Evolutionary conservation across 1,140 invertebrate species (phyloP), one percentile per base, ranked within the genome.

Genomic region (Melanaphis sacchari): DNA sequence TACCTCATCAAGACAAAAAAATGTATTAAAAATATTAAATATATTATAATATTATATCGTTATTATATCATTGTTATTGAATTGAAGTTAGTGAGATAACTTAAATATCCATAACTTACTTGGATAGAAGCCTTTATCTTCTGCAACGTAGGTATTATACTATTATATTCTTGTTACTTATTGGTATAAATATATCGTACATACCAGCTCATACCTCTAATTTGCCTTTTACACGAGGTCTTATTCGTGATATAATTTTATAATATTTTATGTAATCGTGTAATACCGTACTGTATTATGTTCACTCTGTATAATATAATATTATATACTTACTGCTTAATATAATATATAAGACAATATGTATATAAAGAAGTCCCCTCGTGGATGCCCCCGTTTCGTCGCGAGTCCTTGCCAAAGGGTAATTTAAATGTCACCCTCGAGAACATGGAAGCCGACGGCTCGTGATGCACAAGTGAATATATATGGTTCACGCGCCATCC

Each of bases 361-460:
- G 46, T 49, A 49, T 49, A 76, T 4, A 18, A 2, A 31, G 31
- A n/a, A 76, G 59, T 76, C 59, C 59, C 59, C 59, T n/a, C 31
- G 31, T 5, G n/a, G 59, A 76, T 15, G 59, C 22, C 40, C 9
- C 40, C 82, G 26, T 15, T 8, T 38, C 85, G 2, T 52, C n/a
- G 82, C n/a, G 82, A 84, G 18, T n/a, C 8, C n/a, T 22, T 8
- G 22, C 21, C 36, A 89, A 38, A 54, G 88, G 36, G 88, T 89
- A 89, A 89, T 89, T 54, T 89, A 89, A 89, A 89, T 89, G 87
- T 89, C 87, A 54, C n/a, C 46, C 49, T 36, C 46, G 88, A 54
- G 88, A 89, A 89, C 54, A 89, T 40, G 88, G 38, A 54, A 54
- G 54, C 49, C 49, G 49, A 89, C 54, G 88, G 49, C 46, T 49